Evolutionary conservation across 1,140 invertebrate species (phyloP).

Genomic region (Gryon sp.): DNA sequence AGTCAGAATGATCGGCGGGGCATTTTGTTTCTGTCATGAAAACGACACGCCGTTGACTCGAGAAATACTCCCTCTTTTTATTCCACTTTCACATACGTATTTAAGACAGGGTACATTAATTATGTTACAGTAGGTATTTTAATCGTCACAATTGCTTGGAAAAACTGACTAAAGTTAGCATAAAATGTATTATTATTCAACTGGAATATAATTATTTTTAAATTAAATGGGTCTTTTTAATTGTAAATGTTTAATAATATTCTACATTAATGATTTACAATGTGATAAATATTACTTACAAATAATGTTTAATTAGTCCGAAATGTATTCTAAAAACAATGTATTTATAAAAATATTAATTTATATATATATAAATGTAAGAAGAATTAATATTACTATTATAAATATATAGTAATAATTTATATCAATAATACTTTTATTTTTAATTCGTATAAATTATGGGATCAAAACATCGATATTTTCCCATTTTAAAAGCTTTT

Average conservation of each 20-base stretch:
- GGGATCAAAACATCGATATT: too few relatives aligned
- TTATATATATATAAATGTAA: too few relatives aligned
- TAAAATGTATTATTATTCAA: constrained; percentile 14
- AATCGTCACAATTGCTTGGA: constrained; percentile 6
- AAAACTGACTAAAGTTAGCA: constrained; percentile 15
- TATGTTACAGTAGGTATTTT: constrained; percentile 18
- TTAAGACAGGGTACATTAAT: constrained; percentile 57
- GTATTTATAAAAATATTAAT: too few relatives aligned
- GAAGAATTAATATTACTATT: too few relatives aligned
- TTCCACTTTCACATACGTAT: constrained; percentile 43
- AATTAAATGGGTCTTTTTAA: not conserved
- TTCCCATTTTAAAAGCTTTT: too few relatives aligned
- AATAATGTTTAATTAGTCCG: too few relatives aligned
- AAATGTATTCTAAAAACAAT: too few relatives aligned
- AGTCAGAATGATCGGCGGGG: constrained; percentile 53
- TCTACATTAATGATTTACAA: too few relatives aligned
- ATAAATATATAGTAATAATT: too few relatives aligned
- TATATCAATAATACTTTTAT: too few relatives aligned
- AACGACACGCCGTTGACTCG: constrained; percentile 52
- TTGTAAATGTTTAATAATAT: not conserved
- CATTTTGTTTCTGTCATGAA: constrained; percentile 53
- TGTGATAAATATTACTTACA: too few relatives aligned
- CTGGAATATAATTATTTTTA: constrained; percentile 11
- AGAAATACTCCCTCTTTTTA: constrained; percentile 41
- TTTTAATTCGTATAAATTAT: too few relatives aligned